Percentiles rank a stretch among this genome's conserved stretches.
Conservation (phyloP, 1,140 invertebrate genomes). For the Drosophila insularis region DNA sequence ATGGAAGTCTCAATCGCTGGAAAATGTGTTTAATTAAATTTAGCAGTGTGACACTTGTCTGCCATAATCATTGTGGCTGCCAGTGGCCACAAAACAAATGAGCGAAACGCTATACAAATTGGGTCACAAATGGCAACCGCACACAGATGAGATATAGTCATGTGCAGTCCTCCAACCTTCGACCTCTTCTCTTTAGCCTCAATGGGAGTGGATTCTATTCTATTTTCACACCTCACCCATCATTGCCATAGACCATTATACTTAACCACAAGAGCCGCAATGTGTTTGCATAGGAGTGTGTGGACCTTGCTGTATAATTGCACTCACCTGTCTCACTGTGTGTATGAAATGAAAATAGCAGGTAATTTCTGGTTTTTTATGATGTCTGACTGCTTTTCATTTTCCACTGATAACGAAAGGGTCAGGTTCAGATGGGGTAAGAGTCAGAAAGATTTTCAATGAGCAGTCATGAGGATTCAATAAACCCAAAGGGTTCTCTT, state of each 20-base stretch:
- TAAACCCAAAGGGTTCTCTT: slow-evolving; percentile 58
- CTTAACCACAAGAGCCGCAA: slow-evolving; percentile 63
- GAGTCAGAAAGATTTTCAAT: slow-evolving; percentile 54
- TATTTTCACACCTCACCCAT: slow-evolving; percentile 1
- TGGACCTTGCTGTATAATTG: slow-evolving; percentile 65
- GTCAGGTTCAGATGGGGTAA: slow-evolving; percentile 43
- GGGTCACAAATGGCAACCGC: slow-evolving; percentile 63
- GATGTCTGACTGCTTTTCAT: slow-evolving; percentile 50
- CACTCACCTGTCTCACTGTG: neutral
- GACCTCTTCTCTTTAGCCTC: slow-evolving; percentile 26
- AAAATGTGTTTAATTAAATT: slow-evolving; percentile 71
- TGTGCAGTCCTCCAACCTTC: slow-evolving; percentile 27
- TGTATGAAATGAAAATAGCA: slow-evolving; percentile 46
- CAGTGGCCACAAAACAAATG: slow-evolving; percentile 57
- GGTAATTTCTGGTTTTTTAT: slow-evolving; percentile 68
- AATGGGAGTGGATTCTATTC: neutral
- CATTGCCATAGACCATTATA: slow-evolving; percentile 46
- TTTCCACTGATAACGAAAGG: slow-evolving; percentile 23
- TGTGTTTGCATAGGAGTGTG: slow-evolving; percentile 59
- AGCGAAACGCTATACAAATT: slow-evolving; percentile 48
- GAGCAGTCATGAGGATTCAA: slow-evolving; percentile 66
- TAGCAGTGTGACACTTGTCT: slow-evolving; percentile 43
- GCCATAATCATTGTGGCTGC: slow-evolving; percentile 54
- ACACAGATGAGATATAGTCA: slow-evolving; percentile 17
- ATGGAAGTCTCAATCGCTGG: slow-evolving; percentile 26